phyloP scores from a whole-genome alignment of 2,113 vertebrate species.

The Takifugu flavidus region DNA sequence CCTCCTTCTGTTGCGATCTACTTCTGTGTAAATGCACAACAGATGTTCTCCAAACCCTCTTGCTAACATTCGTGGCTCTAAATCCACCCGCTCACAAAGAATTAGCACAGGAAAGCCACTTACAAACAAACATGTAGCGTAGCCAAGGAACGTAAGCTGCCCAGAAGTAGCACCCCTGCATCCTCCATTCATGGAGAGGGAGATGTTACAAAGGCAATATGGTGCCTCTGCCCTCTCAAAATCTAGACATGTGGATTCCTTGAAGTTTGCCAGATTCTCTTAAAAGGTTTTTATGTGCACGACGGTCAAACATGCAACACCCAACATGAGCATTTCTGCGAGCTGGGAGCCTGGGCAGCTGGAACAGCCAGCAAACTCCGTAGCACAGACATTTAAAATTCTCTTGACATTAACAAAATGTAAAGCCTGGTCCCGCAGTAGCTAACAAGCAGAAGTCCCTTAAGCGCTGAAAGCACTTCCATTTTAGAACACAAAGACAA shows the following conservation, averaged over 20 bases:
- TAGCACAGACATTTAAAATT: slow-evolving; percentile 19
- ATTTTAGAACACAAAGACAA: slow-evolving; percentile 39
- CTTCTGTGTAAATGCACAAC: slow-evolving; percentile 45
- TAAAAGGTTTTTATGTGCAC: slow-evolving; percentile 10
- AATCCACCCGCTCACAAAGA: slow-evolving; percentile 53
- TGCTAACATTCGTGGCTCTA: slow-evolving; percentile 28
- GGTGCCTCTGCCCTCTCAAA: background rate
- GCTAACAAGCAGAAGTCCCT: slow-evolving; percentile 37
- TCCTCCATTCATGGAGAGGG: slow-evolving; percentile 3
- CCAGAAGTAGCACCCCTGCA: slow-evolving; percentile 1
- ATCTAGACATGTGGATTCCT: background rate
- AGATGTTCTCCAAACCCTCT: slow-evolving; percentile 45
- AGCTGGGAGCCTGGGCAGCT: slow-evolving; percentile 19
- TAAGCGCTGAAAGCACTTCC: slow-evolving; percentile 51
- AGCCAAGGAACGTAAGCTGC: slow-evolving; percentile 13
- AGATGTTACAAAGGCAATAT: background rate
- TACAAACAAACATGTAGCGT: slow-evolving; percentile 26
- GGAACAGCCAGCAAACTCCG: slow-evolving; percentile 13
- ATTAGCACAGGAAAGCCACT: slow-evolving; percentile 50
- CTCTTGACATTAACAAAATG: slow-evolving; percentile 34
- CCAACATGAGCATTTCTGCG: slow-evolving; percentile 19
- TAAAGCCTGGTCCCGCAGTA: slow-evolving; percentile 43
- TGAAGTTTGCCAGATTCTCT: background rate
- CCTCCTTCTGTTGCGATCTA: slow-evolving; percentile 11
- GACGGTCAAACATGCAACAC: slow-evolving; percentile 22